phyloP scores from a whole-genome alignment of 1,140 invertebrate genomes.

The Saccostrea cuccullata region DNA sequence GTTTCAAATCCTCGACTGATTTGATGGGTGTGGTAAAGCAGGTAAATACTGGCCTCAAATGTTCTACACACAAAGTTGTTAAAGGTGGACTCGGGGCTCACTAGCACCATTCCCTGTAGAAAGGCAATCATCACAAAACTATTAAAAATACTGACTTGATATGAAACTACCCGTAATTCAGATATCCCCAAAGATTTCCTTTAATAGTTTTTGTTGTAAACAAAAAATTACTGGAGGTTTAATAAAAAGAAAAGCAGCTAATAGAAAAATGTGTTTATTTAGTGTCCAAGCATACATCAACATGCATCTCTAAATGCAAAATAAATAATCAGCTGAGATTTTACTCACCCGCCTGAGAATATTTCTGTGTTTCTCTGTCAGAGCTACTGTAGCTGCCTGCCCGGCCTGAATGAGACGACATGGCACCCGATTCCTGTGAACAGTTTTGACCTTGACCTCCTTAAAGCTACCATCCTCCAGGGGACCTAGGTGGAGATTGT shows the following conservation, averaged over 20 bases:
- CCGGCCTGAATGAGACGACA: constrained; percentile 92
- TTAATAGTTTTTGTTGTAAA: too few species aligned
- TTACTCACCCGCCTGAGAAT: constrained; percentile 83
- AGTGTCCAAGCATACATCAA: too few species aligned
- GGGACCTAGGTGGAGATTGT: constrained; percentile 89
- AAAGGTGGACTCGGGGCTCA: constrained; percentile 78
- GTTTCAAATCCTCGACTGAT: constrained; percentile 95
- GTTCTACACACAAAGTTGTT: constrained; percentile 63
- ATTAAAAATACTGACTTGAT: too few species aligned
- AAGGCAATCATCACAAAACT: not conserved
- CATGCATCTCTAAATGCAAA: too few species aligned
- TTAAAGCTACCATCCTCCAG: constrained; percentile 90
- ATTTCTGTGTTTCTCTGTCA: constrained; percentile 81
- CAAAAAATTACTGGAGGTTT: too few species aligned
- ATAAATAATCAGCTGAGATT: not conserved
- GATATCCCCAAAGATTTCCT: too few species aligned
- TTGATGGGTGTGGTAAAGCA: constrained; percentile 90
- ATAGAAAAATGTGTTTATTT: too few species aligned
- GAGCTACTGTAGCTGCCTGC: constrained; percentile 93
- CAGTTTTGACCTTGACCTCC: constrained; percentile 87
- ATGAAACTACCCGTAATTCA: too few species aligned
- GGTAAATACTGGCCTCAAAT: constrained; percentile 88
- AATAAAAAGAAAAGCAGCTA: too few species aligned
- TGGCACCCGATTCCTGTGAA: constrained; percentile 94
- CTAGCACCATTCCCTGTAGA: constrained; percentile 77